Evolutionary conservation across 2,113 vertebrate species (phyloP).

Genomic region (Pontoporia blainvillei): DNA sequence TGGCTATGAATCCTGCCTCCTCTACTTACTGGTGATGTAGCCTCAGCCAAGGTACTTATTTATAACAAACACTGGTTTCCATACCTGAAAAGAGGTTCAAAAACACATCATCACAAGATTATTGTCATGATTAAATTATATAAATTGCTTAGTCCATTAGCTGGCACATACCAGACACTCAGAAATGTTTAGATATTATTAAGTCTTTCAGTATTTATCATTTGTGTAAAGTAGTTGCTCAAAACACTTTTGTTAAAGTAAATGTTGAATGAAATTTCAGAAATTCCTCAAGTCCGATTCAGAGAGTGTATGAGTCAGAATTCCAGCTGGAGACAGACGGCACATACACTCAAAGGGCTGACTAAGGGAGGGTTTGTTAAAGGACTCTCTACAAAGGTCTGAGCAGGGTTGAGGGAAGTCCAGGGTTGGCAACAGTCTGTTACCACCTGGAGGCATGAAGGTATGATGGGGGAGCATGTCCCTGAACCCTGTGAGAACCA

Average conservation of each 20-base stretch:
- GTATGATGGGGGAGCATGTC: not conserved
- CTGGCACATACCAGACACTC: not conserved
- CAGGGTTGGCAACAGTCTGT: not conserved
- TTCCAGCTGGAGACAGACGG: conserved; percentile 22
- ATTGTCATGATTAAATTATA: not conserved
- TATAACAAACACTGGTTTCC: not conserved
- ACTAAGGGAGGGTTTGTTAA: not conserved
- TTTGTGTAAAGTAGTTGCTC: not conserved
- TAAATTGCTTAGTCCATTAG: not conserved
- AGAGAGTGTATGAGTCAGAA: conserved; percentile 45
- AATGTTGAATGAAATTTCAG: conserved; percentile 39
- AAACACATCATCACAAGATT: not conserved
- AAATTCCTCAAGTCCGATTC: conserved; percentile 26
- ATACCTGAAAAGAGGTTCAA: not conserved
- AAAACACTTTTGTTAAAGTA: not conserved
- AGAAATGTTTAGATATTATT: not conserved
- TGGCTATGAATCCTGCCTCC: not conserved
- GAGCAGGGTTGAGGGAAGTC: not conserved
- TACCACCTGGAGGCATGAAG: not conserved
- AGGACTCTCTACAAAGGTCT: not conserved
- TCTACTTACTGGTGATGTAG: not conserved
- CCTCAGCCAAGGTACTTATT: not conserved
- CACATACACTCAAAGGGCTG: not conserved
- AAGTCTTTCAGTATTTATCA: conserved; percentile 14
- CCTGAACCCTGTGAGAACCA: not conserved